Evolutionary conservation across 2,113 vertebrate species (phyloP).

Genomic region (Pholis gunnellus): DNA sequence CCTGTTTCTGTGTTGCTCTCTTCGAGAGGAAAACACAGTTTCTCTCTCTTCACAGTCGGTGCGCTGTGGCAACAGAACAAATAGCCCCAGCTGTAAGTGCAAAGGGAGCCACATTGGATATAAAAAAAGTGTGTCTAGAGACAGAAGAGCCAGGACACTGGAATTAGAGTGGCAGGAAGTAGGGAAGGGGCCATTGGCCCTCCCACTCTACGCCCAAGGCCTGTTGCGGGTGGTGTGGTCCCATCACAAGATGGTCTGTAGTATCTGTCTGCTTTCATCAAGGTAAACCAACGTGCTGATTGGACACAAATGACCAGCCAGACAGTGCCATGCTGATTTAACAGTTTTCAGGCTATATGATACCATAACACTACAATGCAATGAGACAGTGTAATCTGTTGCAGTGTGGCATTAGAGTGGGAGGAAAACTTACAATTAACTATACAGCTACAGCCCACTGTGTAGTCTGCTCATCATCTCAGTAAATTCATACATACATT

Average conservation of each 20-base stretch:
- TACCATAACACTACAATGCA: neutral
- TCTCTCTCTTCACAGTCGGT: neutral
- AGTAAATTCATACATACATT: neutral
- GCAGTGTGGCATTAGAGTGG: slow-evolving; percentile 4
- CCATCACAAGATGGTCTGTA: neutral
- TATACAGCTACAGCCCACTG: slow-evolving; percentile 11
- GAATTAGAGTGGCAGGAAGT: too few relatives aligned
- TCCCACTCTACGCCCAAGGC: neutral
- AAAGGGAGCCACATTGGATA: neutral
- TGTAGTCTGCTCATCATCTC: slow-evolving; percentile 21
- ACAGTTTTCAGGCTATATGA: neutral
- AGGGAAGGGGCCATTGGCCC: too few relatives aligned
- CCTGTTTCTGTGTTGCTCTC: neutral
- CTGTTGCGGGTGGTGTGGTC: neutral
- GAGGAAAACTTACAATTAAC: slow-evolving; percentile 44
- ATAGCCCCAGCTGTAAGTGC: neutral
- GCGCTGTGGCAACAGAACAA: slow-evolving; percentile 10
- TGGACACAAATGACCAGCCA: slow-evolving; percentile 1
- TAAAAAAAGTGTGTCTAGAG: neutral
- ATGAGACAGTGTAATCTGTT: slow-evolving; percentile 22
- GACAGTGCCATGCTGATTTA: slow-evolving; percentile 32
- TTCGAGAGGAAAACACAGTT: neutral
- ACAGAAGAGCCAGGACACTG: neutral
- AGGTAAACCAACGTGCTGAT: slow-evolving; percentile 14
- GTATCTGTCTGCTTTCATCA: slow-evolving; percentile 43